Conservation (phyloP, 2,113 vertebrate genomes). For the Tychaedon coryphoeus region DNA sequence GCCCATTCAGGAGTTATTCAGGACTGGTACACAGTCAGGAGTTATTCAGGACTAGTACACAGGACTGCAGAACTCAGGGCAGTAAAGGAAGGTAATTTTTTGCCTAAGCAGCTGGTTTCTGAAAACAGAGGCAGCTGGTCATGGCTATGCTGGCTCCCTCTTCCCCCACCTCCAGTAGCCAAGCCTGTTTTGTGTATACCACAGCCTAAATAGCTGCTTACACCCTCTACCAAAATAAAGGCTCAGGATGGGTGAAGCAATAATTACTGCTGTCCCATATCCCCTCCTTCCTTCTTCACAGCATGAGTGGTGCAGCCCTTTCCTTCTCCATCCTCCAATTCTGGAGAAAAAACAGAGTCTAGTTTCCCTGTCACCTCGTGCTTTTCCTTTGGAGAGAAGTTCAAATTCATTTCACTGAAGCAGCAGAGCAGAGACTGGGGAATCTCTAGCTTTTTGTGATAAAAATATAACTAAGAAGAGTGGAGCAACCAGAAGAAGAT, state of each 20-base stretch:
- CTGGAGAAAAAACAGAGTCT: background rate
- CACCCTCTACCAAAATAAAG: background rate
- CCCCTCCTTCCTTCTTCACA: background rate
- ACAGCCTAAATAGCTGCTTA: background rate
- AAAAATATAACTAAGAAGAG: background rate
- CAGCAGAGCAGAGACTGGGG: background rate
- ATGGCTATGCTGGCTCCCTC: rapidly evolving
- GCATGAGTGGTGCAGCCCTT: background rate
- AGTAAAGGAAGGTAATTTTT: background rate
- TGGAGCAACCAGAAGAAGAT: background rate
- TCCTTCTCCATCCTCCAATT: background rate
- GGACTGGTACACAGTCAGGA: background rate
- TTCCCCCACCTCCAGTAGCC: background rate
- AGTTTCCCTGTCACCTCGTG: background rate
- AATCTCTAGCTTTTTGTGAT: background rate
- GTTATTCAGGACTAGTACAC: background rate
- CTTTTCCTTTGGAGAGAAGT: background rate
- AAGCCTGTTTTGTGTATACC: background rate
- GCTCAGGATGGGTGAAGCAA: background rate
- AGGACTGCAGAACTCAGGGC: background rate
- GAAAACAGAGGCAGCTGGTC: background rate
- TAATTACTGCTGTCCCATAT: background rate
- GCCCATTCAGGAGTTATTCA: background rate
- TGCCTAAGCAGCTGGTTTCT: background rate
- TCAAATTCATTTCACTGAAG: background rate